Base-by-base conservation (phyloP, 2,113 vertebrate genomes). In the Engraulis encrasicolus region DNA sequence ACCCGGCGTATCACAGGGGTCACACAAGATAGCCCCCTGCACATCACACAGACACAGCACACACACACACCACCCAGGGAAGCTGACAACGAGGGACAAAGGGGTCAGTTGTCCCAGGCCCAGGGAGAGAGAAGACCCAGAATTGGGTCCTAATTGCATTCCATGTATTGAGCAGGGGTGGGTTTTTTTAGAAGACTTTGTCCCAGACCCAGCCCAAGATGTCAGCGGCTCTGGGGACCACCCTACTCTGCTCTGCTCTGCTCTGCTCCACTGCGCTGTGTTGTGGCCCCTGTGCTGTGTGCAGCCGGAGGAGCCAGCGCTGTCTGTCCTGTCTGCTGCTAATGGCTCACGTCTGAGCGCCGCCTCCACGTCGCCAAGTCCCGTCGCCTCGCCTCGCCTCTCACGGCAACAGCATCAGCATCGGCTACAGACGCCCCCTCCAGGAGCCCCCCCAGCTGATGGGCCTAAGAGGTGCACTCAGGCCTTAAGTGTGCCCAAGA, bases 401-500 rank as follows among this genome's bases (percentile, higher is more conserved):
- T 84, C 66, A 36, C 15, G 66, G 23, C 66, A 36, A 34, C 81
- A 40, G 78, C 81, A 83, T 37, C 79, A 78, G 58, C 37, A 7
- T 11, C 34, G 49, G 66, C 27, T 27, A 12, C 3, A 23, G 61
- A n/a, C 58, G 11, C 23, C 27, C 86, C 27, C 40, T 66, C 66
- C 84, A 81, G 80, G 80, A 85, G 58, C 78, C 81, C 40, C 9
- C 40, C 58, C 23, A 77, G 54, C 54, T 38, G 61, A 81, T 37
- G 82, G 81, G 79, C 79, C 82, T 17, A 54, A 52, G 34, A 80
- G 84, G 34, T 85, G 82, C 84, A 87, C 86, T 87, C 84, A 82
- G 82, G 12, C 23, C 6, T 74, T 89, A 89, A 89, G 88, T 89
- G 86, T 84, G 85, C 88, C 82, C 85, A 89, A 89, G 86, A 87